Percentiles rank a stretch among this genome's conserved stretches.
phyloP scores from a whole-genome alignment of 2,113 vertebrate genomes.

The Trogon surrucura region DNA sequence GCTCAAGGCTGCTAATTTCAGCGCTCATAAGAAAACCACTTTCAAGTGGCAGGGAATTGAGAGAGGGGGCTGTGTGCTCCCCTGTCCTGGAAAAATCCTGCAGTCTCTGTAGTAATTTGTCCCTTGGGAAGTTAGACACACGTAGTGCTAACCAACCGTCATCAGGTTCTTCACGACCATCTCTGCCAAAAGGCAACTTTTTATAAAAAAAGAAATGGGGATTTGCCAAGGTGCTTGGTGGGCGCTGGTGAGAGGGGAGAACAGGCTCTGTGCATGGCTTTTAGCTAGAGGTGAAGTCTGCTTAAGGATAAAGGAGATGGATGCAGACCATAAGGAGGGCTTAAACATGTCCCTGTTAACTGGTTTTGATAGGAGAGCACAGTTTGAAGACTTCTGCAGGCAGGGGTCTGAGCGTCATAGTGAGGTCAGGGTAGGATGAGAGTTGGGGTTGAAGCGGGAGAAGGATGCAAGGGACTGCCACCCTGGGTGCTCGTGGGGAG shows the following conservation, averaged over 20 bases:
- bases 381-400: background rate
- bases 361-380: background rate
- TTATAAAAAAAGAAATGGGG: background rate
- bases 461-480: background rate
- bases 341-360: background rate
- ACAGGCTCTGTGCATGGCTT: background rate
- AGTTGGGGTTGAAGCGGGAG: background rate
- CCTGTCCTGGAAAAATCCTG: background rate
- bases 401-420: background rate
- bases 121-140: background rate
- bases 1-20: background rate
- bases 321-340: background rate
- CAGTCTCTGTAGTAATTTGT: background rate
- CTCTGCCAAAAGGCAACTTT: background rate
- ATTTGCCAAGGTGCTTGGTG: background rate
- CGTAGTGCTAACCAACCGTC: background rate
- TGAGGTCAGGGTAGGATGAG: background rate
- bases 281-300: background rate
- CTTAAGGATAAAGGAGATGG: background rate
- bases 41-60: background rate
- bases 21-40: background rate
- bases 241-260: background rate
- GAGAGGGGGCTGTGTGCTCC: background rate
- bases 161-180: background rate
- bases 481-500: background rate